Percentiles rank a stretch among this genome's conserved stretches.
Conservation (phyloP, 1,140 invertebrate genomes). For the Hormaphis cornu region DNA sequence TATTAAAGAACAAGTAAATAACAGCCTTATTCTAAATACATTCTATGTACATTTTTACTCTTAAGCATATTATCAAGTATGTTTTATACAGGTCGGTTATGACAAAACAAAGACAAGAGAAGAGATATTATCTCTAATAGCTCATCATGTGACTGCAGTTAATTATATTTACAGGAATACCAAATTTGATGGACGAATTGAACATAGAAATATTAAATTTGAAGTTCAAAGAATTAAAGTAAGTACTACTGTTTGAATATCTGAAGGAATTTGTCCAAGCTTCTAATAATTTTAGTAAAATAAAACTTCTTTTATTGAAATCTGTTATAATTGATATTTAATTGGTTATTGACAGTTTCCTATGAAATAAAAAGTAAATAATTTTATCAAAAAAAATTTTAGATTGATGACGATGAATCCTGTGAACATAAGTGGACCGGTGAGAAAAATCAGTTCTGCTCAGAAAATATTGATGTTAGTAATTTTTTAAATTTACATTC, state of each 20-base stretch:
- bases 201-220: slow-evolving; percentile 92
- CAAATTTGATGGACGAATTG: slow-evolving; percentile 75
- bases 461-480: slow-evolving; percentile 96
- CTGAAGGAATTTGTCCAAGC: neutral
- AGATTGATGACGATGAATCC: slow-evolving; percentile 82
- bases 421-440: slow-evolving; percentile 56
- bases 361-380: no score
- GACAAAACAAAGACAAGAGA: slow-evolving; percentile 76
- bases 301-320: neutral
- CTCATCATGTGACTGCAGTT: slow-evolving; percentile 95
- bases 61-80: neutral
- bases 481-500: slow-evolving; percentile 98
- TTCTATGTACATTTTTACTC: neutral
- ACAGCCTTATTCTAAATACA: neutral
- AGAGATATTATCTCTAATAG: slow-evolving; percentile 93
- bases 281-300: no score
- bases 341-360: neutral
- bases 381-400: no score
- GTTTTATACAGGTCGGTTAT: slow-evolving; percentile 36
- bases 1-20: slow-evolving; percentile 57
- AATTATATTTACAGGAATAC: slow-evolving; percentile 96
- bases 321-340: neutral
- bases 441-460: slow-evolving; percentile 86
- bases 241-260: slow-evolving; percentile 34
- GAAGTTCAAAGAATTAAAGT: slow-evolving; percentile 95